Percentiles rank a stretch among this genome's conserved stretches.
Conservation (phyloP, 1,140 invertebrate species). For the Armadillidium nasatum region DNA sequence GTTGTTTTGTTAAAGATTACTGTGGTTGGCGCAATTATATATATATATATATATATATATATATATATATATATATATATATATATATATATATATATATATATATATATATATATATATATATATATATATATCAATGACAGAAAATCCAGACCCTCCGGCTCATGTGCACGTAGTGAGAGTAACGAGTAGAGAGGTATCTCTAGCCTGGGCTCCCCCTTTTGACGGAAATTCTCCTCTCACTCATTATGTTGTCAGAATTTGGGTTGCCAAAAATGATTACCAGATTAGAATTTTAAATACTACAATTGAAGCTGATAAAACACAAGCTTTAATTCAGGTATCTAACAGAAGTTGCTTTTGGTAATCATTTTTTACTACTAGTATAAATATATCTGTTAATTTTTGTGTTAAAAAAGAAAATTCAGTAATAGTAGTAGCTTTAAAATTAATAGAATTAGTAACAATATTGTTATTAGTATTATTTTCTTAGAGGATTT, state of each 20-base stretch:
- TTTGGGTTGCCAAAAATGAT: neutral
- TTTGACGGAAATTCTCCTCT: constrained; percentile 53
- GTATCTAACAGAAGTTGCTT: neutral
- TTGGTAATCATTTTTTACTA: no score
- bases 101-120: constrained; percentile 18
- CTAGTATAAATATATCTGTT: no score
- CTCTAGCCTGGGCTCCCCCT: constrained; percentile 51
- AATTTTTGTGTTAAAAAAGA: no score
- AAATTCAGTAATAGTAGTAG: no score
- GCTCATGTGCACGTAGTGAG: constrained; percentile 50
- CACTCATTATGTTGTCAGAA: constrained; percentile 44
- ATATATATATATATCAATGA: neutral
- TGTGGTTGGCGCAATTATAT: no score
- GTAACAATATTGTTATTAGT: no score
- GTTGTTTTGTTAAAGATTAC: no score
- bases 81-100: constrained; percentile 21
- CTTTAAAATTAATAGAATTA: no score
- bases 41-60: constrained; percentile 18
- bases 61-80: constrained; percentile 23
- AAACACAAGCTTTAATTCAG: constrained; percentile 9
- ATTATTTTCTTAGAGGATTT: no score
- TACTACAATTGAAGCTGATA: constrained; percentile 17
- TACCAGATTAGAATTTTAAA: neutral
- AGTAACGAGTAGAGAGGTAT: constrained; percentile 48
- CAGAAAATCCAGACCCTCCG: constrained; percentile 54